A percentile compares a stretch with the other conserved stretches of the same genome.
These are phyloP conservation scores for Euleptes europaea DNA, from an alignment of 2,113 vertebrate species.

Conservation along the genomic window DNA sequence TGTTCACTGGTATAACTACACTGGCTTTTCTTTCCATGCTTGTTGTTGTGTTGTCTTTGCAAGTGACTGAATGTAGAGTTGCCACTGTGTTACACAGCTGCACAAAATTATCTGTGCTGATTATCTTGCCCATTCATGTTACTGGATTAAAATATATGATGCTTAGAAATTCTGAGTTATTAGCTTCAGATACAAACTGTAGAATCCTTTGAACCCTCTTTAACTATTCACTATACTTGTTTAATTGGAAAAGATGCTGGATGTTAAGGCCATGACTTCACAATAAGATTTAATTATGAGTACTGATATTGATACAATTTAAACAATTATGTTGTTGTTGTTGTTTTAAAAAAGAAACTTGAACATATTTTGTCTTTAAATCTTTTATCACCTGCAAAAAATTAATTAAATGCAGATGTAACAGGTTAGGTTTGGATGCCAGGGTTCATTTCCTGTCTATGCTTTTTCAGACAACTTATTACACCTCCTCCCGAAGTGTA, in stretches of 20 bases:
- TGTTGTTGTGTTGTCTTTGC: neutral
- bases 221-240: conserved; percentile 48
- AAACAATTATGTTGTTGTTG: conserved; percentile 64
- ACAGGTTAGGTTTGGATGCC: conserved; percentile 93
- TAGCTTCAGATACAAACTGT: conserved; percentile 43
- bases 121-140: neutral
- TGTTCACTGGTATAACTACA: neutral
- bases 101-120: neutral
- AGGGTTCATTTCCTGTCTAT: conserved; percentile 98
- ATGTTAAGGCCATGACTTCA: conserved; percentile 72
- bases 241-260: conserved; percentile 64
- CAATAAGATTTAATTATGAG: conserved; percentile 81
- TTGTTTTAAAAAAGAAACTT: conserved; percentile 71
- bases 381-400: conserved; percentile 98
- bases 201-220: conserved; percentile 43
- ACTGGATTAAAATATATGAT: neutral
- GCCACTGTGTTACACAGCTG: neutral
- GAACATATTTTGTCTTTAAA: conserved; percentile 90
- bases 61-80: neutral
- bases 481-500: conserved; percentile 92
- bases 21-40: neutral
- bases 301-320: conserved; percentile 81
- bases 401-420: conserved; percentile 98
- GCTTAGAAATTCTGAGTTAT: conserved; percentile 37
- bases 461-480: conserved; percentile 96